Conservation (phyloP, 2,888 invertebrate genomes). For the Xestia ashworthii region DNA sequence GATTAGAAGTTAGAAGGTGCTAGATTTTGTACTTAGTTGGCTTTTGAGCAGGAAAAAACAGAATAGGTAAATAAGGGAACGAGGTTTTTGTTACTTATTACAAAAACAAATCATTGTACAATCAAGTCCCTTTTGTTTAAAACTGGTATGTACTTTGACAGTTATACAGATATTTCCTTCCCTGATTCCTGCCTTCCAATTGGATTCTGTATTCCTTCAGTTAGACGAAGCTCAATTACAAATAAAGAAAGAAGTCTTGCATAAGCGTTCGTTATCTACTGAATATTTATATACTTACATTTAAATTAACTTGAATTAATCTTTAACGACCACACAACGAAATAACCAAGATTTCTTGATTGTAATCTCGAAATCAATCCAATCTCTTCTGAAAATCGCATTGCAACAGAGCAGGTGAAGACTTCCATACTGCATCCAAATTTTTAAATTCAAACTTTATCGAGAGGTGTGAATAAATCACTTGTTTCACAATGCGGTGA, state of each 20-base stretch:
- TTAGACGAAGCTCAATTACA: not conserved
- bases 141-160: not conserved
- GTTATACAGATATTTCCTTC: not conserved
- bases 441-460: not conserved
- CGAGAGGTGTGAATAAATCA: not conserved
- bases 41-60: not conserved
- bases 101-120: not conserved
- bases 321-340: not conserved
- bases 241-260: not conserved
- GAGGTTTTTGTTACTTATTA: not conserved
- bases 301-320: not conserved
- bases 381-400: constrained; percentile 2
- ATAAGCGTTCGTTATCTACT: not conserved
- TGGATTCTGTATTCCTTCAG: not conserved
- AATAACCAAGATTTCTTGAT: constrained; percentile 18
- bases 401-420: not conserved
- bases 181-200: not conserved
- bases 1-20: constrained; percentile 27
- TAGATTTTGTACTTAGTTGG: constrained; percentile 15
- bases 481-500: not conserved
- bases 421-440: not conserved
- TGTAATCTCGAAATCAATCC: constrained; percentile 7
- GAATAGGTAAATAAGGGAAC: not conserved
- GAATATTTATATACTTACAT: not conserved
- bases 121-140: not conserved